Conservation (phyloP, 2,888 invertebrate species). For the Parasteatoda lunata region DNA sequence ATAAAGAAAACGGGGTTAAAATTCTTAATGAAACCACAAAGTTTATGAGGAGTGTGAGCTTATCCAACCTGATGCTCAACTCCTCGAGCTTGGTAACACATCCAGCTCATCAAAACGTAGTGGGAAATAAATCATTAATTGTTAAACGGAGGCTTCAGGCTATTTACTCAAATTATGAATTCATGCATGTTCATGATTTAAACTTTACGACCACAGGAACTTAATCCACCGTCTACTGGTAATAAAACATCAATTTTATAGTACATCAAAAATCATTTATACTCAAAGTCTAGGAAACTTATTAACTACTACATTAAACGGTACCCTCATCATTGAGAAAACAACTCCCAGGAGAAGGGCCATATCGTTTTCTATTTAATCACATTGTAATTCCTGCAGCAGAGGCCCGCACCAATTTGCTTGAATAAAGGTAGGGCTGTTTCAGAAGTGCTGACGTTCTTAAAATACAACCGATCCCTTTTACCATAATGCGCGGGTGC, state of each 20-base stretch:
- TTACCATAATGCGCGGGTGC: constrained; percentile 17
- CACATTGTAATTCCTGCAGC: constrained; percentile 34
- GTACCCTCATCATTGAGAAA: constrained; percentile 12
- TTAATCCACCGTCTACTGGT: constrained; percentile 7
- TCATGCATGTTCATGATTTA: constrained; percentile 21
- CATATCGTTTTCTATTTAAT: constrained; percentile 16
- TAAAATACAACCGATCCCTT: constrained; percentile 47
- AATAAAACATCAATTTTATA: constrained; percentile 45
- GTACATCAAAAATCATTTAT: neutral
- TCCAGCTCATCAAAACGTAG: too few relatives aligned
- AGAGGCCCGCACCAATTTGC: constrained; percentile 34
- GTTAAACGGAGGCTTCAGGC: neutral
- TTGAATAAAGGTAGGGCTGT: constrained; percentile 37
- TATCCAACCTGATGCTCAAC: too few relatives aligned
- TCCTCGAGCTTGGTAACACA: too few relatives aligned
- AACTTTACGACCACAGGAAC: constrained; percentile 40
- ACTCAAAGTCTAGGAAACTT: neutral
- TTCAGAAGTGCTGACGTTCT: neutral
- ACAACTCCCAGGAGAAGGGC: constrained; percentile 19
- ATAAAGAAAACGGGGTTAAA: too few relatives aligned
- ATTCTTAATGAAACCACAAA: too few relatives aligned
- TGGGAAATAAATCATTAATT: neutral
- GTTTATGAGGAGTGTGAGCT: too few relatives aligned
- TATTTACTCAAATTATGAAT: constrained; percentile 1
- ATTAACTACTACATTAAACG: constrained; percentile 28